Percentiles rank a stretch among this genome's conserved stretches.
These are phyloP conservation scores for Embidobia sp. DNA, from an alignment of 2,888 invertebrate species.

Conservation along the genomic window DNA sequence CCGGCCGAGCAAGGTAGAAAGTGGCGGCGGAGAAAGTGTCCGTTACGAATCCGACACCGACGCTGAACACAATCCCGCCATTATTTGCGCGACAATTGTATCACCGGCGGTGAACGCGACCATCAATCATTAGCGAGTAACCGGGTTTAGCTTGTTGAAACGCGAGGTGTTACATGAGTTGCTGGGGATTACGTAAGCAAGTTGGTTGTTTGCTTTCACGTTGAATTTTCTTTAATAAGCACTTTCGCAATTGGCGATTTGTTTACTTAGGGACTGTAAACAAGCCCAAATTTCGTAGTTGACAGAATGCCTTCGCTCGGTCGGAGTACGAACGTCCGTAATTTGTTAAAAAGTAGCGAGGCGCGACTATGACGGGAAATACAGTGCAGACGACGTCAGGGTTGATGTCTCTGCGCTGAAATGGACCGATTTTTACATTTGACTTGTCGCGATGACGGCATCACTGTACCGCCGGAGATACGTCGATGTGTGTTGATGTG, in stretches of 20 bases:
- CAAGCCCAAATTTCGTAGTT: too few relatives aligned
- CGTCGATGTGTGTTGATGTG: conserved; percentile 28
- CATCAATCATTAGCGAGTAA: not conserved
- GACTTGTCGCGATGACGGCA: conserved; percentile 47
- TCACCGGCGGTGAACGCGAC: not conserved
- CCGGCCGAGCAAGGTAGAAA: conserved; percentile 63
- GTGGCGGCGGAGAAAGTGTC: conserved; percentile 63
- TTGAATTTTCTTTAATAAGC: too few relatives aligned
- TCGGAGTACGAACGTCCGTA: too few relatives aligned
- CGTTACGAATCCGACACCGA: conserved; percentile 42
- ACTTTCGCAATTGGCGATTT: too few relatives aligned
- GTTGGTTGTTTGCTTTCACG: too few relatives aligned
- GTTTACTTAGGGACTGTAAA: too few relatives aligned
- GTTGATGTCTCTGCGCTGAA: conserved; percentile 39
- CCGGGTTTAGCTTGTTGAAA: not conserved
- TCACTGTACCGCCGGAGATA: conserved; percentile 28
- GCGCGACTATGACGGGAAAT: too few relatives aligned
- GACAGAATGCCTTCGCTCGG: too few relatives aligned
- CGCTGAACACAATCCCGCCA: conserved; percentile 21
- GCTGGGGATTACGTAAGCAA: too few relatives aligned
- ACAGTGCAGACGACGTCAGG: conserved; percentile 11
- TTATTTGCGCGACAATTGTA: conserved; percentile 29
- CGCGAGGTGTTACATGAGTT: too few relatives aligned
- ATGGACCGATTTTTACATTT: conserved; percentile 58
- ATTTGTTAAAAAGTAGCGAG: too few relatives aligned